Evolutionary conservation across 1,140 invertebrate genomes (phyloP).

Genomic region (Drosophila subpulchrella): DNA sequence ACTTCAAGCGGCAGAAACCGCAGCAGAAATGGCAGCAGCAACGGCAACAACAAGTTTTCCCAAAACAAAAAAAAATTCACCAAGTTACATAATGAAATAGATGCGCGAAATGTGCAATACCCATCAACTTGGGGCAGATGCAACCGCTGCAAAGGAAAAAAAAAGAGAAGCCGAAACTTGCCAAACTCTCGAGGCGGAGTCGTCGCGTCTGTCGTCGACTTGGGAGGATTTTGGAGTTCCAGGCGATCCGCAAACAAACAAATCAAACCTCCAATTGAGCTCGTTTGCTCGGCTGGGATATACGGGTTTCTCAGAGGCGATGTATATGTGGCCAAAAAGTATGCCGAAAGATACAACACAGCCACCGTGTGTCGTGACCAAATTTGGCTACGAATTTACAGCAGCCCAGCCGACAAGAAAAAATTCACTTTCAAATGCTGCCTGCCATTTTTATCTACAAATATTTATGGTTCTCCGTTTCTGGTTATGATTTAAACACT

Average conservation of each 20-base stretch:
- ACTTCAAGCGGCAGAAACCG: conserved; percentile 69
- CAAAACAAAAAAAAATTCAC: conserved; percentile 39
- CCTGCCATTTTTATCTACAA: conserved; percentile 26
- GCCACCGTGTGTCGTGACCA: conserved; percentile 60
- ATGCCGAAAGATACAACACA: conserved; percentile 32
- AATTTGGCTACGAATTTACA: conserved; percentile 54
- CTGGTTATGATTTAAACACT: conserved; percentile 22
- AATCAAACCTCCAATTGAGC: conserved; percentile 67
- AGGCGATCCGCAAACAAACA: conserved; percentile 44
- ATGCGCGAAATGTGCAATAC: conserved; percentile 79
- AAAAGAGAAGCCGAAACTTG: conserved; percentile 44
- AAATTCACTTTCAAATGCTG: conserved; percentile 71
- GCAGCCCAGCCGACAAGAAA: conserved; percentile 35
- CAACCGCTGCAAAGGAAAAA: conserved; percentile 45
- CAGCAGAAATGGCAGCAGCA: conserved; percentile 22
- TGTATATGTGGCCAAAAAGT: conserved; percentile 22
- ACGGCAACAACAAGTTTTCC: conserved; percentile 33
- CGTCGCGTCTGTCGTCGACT: conserved; percentile 23
- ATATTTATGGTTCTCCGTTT: conserved; percentile 32
- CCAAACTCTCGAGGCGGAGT: conserved; percentile 64
- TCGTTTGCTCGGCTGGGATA: conserved; percentile 46
- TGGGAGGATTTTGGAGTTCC: conserved; percentile 15
- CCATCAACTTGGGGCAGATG: conserved; percentile 57
- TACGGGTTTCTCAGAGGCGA: neutral
- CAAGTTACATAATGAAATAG: conserved; percentile 79